Evolutionary conservation across 2,888 invertebrate genomes (phyloP).

Genomic region (Aethes cnicana): DNA sequence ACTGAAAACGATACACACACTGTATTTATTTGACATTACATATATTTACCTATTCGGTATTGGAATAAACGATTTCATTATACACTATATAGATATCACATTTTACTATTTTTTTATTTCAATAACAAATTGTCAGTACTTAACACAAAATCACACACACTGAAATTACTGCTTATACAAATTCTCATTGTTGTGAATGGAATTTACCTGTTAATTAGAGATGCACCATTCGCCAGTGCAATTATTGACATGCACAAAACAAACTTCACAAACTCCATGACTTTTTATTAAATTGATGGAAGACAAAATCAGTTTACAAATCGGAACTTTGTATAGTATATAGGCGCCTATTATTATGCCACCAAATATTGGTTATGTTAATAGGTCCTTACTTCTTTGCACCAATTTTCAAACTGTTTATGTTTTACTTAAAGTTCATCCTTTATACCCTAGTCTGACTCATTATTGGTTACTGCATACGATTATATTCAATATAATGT

Average conservation of each 20-base stretch:
- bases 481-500: too few species aligned
- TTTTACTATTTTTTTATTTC: too few species aligned
- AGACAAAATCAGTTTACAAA: not conserved
- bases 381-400: constrained; percentile 25
- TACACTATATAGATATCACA: too few species aligned
- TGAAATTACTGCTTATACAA: too few species aligned
- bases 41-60: too few species aligned
- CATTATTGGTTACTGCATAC: too few species aligned
- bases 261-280: constrained; percentile 16
- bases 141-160: too few species aligned
- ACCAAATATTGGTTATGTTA: constrained; percentile 27
- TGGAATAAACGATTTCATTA: too few species aligned
- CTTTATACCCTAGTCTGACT: constrained; percentile 19
- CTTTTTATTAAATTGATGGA: not conserved
- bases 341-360: constrained; percentile 23
- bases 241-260: constrained; percentile 13
- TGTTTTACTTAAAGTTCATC: constrained; percentile 2
- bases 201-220: not conserved
- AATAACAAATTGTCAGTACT: too few species aligned
- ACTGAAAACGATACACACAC: not conserved
- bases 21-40: not conserved
- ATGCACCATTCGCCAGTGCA: constrained; percentile 7
- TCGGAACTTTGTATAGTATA: too few species aligned
- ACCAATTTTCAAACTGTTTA: constrained; percentile 14
- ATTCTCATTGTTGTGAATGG: not conserved